These are phyloP conservation scores for Dolomedes plantarius DNA, from an alignment of 2,888 invertebrate species.

Conservation along the genomic window DNA sequence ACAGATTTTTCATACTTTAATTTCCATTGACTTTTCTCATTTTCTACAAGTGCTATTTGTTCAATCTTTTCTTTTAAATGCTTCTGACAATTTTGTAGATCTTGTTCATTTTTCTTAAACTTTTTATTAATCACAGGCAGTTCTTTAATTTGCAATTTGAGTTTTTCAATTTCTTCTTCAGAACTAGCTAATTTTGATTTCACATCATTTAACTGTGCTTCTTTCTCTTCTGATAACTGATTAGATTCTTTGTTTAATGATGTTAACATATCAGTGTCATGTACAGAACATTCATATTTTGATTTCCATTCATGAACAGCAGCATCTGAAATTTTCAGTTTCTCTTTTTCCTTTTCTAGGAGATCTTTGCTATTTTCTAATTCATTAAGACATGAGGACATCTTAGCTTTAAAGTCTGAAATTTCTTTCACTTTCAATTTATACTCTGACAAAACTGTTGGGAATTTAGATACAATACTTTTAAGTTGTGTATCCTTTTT, in stretches of 20 bases:
- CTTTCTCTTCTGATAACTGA: not conserved
- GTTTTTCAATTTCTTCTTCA: not conserved
- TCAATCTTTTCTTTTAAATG: not conserved
- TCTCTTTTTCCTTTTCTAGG: constrained; percentile 18
- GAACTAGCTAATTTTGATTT: not conserved
- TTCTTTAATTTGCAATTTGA: not conserved
- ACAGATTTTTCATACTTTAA: not conserved
- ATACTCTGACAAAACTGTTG: not conserved
- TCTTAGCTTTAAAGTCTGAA: not conserved
- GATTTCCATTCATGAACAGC: constrained; percentile 19
- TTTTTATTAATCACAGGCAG: not conserved
- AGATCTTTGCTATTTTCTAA: not conserved
- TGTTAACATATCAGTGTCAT: not conserved
- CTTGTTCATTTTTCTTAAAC: not conserved
- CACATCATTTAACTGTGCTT: not conserved
- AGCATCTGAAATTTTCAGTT: not conserved
- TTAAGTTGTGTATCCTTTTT: constrained; percentile 29
- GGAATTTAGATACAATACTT: constrained; percentile 21
- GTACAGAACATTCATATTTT: constrained; percentile 10
- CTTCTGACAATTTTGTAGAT: not conserved
- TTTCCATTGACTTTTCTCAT: not conserved
- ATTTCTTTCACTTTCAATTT: constrained; percentile 33
- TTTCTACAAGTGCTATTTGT: not conserved
- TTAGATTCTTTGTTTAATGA: not conserved
- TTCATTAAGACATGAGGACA: constrained; percentile 1